Base-by-base conservation (phyloP, 92 coral and sea anemone species). In the Porites divaricata region DNA sequence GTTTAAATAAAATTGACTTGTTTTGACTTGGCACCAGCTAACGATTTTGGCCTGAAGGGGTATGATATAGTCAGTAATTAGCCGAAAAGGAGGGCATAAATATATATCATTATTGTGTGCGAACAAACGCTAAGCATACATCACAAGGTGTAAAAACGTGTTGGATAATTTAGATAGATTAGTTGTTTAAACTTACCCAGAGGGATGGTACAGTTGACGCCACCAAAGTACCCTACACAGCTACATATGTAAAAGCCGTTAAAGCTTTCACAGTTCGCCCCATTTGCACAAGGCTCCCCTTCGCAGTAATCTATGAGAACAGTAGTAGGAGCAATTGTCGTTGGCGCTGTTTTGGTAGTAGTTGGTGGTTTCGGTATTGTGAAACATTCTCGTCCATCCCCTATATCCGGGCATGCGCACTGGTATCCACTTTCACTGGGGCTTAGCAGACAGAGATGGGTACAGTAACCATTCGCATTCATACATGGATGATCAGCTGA, bases 401-500 rank as follows among this genome's bases (percentile, higher is more conserved):
- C 70, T 72, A 74, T 8, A 16, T 81, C 77, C 24, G 77, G 77
- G 15, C 77, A 73, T 21, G 77, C 63, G 48, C 85, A 81, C n/a
- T 23, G 75, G 20, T 72, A 82, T 15, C 86, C 79, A 72, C 50
- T 86, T 15, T 72, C 86, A 63, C 50, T 86, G 1, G 93, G 91
- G 15, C 48, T 70, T 63, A 69, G 59, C 23, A 90, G 64, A 48
- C 96, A 93, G 4, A 90, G 84, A 54, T 90, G 93, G 1, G 79
- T 83, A 81, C 96, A 93, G 28, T 86, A 90, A 56, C 95, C 91
- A 13, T 83, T 90, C 59, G 65, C 63, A 16, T 4, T 58, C 15
- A n/a, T 58, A 22, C 79, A 73, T 13, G 86, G 86, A 82, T 63
- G 72, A 20, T 1, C 59, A 41, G 61, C 72, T 62, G 64, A 21